Base-by-base conservation (phyloP, 2,113 vertebrate genomes). In the Cryptomyrus ogoouensis region DNA sequence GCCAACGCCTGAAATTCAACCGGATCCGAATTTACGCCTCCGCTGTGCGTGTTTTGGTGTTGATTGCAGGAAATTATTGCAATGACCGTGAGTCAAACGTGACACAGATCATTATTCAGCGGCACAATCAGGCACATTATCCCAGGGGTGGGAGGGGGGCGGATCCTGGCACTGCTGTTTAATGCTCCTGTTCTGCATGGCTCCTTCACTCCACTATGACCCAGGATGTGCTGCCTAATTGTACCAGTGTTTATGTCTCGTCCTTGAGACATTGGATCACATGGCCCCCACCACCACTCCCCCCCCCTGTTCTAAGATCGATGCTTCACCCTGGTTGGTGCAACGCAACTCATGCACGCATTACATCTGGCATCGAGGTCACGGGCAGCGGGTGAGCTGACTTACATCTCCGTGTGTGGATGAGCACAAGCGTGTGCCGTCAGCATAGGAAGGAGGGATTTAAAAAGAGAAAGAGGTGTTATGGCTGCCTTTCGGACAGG, bases 201-300 rank as follows among this genome's bases (percentile, higher is more conserved):
- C 42, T 89, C 83, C 92, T 92, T 93, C 83, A 92, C 90, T 88
- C 93, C 90, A 90, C 90, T 91, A 88, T 89, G 90, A 91, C 90
- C 90, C 93, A 94, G 94, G 94, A 95, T 95, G 95, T 95, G 94
- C 93, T 94, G 93, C 94, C 94, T 96, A 95, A 96, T 46, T 46
- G 44, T 46, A 46, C 44, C 44, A 46, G 44, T 46, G 47, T 49
- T 49, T 49, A 49, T 49, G 2, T 49, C 62, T 70, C 8, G 2
- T 70, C 10, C 10, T 27, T 31, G n/a, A 74, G 27, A 35, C 27
- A 10, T 2, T 77, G 35, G 70, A 7, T 7, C 31, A 77, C 35
- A 27, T 21, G 0, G 21, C 21, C 21, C 21, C 56, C 21, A 2
- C 56, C 56, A 24, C 53, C 53, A 56, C 19, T 2, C 12, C 49